Conservation (phyloP, 2,113 vertebrate genomes). For the Aix galericulata region DNA sequence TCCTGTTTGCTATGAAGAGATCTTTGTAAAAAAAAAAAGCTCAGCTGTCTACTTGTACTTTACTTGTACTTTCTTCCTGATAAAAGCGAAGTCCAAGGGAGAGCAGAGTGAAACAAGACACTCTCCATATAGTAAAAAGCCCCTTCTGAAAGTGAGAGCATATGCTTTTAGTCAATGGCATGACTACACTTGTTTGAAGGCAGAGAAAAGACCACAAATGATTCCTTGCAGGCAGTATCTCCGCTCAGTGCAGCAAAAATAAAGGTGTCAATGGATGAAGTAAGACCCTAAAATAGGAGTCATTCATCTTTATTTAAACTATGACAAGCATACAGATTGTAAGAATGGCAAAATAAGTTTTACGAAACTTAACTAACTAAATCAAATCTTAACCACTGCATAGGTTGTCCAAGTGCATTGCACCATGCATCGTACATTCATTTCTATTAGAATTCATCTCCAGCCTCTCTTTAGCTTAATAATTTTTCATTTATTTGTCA, state of each 20-base stretch:
- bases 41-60: background rate
- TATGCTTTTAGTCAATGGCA: fast-evolving
- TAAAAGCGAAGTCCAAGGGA: background rate
- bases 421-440: background rate
- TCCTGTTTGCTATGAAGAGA: background rate
- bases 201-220: background rate
- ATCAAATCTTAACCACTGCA: background rate
- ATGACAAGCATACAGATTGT: background rate
- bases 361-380: background rate
- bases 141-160: background rate
- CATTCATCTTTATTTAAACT: background rate
- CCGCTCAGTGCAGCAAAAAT: background rate
- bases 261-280: background rate
- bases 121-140: background rate
- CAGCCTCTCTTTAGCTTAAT: background rate
- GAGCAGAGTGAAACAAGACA: background rate
- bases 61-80: background rate
- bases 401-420: background rate
- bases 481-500: background rate
- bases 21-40: background rate
- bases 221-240: background rate
- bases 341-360: background rate
- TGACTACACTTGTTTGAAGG: background rate
- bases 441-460: background rate
- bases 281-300: background rate